Conservation (phyloP, 1,140 invertebrate species). For the Psilanteris sp. region DNA sequence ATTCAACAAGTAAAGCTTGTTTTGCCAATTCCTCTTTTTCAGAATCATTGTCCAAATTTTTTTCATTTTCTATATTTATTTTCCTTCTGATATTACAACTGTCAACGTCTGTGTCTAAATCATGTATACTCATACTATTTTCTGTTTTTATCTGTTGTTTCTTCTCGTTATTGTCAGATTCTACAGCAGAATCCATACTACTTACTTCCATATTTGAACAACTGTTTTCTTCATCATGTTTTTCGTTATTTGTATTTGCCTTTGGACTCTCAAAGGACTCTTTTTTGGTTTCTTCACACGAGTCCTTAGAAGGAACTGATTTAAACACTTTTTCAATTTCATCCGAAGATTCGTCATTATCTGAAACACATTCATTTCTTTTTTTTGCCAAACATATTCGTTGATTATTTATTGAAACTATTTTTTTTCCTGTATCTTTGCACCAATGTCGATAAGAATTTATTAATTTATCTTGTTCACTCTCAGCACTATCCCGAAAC, state of each 20-base stretch:
- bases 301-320: too few species aligned
- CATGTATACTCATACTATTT: background rate
- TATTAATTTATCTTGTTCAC: conserved; percentile 23
- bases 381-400: background rate
- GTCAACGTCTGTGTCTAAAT: conserved; percentile 4
- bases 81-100: background rate
- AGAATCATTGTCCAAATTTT: background rate
- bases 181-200: conserved; percentile 30
- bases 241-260: too few species aligned
- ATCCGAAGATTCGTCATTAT: background rate
- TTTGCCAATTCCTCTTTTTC: conserved; percentile 4
- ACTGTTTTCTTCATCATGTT: background rate
- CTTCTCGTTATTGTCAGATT: too few species aligned
- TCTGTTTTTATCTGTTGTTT: background rate
- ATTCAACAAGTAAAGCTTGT: background rate
- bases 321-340: background rate
- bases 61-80: background rate
- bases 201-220: conserved; percentile 14
- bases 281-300: too few species aligned
- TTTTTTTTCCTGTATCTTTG: conserved; percentile 27
- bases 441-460: conserved; percentile 14
- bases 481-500: background rate
- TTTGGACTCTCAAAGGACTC: too few species aligned
- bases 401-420: conserved; percentile 8
- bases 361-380: background rate